Evolutionary conservation across 2,113 vertebrate species (phyloP).

Genomic region (Danionella cerebrum): DNA sequence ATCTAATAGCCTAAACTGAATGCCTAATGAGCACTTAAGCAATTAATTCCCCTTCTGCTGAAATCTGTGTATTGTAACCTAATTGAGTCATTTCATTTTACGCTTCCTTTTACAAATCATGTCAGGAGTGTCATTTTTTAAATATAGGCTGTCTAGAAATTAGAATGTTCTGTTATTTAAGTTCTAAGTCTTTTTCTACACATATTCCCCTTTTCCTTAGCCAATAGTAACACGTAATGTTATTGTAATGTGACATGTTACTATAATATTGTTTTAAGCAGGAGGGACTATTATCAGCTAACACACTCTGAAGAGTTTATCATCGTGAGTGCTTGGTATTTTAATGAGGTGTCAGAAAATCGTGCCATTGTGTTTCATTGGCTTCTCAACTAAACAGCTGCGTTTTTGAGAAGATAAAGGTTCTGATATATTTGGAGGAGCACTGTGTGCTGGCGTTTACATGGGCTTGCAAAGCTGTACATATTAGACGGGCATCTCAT

Average conservation of each 20-base stretch:
- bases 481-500: too few relatives aligned
- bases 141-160: constrained; percentile 5
- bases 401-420: constrained; percentile 20
- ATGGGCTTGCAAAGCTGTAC: too few relatives aligned
- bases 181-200: too few relatives aligned
- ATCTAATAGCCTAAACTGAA: constrained; percentile 60
- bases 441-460: not conserved
- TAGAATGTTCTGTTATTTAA: too few relatives aligned
- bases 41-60: constrained; percentile 59
- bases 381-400: constrained; percentile 43
- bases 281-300: constrained; percentile 81
- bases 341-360: constrained; percentile 88
- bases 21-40: constrained; percentile 62
- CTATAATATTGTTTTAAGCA: constrained; percentile 86
- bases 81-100: constrained; percentile 53
- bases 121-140: not conserved
- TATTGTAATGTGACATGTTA: constrained; percentile 81
- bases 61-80: constrained; percentile 66
- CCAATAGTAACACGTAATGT: constrained; percentile 69
- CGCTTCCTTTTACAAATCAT: constrained; percentile 43
- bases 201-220: constrained; percentile 5
- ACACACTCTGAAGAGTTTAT: constrained; percentile 83
- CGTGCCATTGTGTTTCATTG: constrained; percentile 61
- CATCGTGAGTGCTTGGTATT: constrained; percentile 76
- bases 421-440: not conserved